phyloP scores from a whole-genome alignment of 1,140 invertebrate species.

The Hetaerina americana region DNA sequence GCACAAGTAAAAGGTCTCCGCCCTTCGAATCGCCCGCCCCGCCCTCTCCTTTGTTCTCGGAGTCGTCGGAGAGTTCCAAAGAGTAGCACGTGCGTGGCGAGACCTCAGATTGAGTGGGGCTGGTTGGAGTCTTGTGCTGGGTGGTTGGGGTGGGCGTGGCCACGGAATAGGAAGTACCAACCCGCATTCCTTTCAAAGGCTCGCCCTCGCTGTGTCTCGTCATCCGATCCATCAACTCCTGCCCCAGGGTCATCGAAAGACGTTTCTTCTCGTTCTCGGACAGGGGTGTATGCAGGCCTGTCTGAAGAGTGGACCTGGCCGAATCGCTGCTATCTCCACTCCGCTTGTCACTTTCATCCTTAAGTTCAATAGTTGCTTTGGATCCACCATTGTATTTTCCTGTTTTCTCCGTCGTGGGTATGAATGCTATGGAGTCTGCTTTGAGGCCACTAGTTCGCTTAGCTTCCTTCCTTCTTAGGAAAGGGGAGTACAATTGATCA shows the following conservation, averaged over 20 bases:
- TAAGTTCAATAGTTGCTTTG: constrained; percentile 18
- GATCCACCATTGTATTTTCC: background rate
- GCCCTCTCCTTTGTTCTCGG: constrained; percentile 19
- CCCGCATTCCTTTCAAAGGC: constrained; percentile 18
- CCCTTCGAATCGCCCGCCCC: constrained; percentile 16
- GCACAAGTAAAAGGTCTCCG: constrained; percentile 35
- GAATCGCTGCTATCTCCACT: constrained; percentile 39
- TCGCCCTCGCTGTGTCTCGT: constrained; percentile 18
- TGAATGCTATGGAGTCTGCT: constrained; percentile 39
- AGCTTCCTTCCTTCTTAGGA: constrained; percentile 24
- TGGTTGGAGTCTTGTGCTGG: constrained; percentile 18
- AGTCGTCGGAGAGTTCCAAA: constrained; percentile 32
- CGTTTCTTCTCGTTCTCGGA: constrained; percentile 57
- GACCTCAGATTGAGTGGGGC: constrained; percentile 19
- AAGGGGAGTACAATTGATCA: constrained; percentile 29
- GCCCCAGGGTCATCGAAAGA: constrained; percentile 53
- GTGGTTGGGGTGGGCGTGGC: constrained; percentile 17
- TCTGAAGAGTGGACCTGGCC: constrained; percentile 29
- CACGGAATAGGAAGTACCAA: constrained; percentile 5
- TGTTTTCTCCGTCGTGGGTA: constrained; percentile 21
- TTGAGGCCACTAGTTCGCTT: constrained; percentile 28
- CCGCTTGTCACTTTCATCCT: constrained; percentile 22
- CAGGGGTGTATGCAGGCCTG: constrained; percentile 18
- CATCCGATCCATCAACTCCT: constrained; percentile 53
- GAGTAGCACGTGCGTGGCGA: constrained; percentile 41